Conservation (phyloP, 2,797 vertebrate genomes). For the Garrulus glandarius region DNA sequence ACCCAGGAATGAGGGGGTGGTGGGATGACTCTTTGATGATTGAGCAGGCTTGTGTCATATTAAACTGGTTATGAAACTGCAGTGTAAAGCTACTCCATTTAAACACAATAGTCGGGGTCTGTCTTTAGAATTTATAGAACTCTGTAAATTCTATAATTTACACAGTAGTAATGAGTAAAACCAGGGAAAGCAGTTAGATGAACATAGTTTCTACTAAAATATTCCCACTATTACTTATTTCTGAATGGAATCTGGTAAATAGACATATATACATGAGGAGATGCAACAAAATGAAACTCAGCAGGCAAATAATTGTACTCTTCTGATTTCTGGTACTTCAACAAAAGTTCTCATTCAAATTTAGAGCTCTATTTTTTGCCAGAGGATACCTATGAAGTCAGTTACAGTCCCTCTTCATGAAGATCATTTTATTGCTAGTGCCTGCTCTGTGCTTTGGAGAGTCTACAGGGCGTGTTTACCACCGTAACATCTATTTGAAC, state of each 20-base stretch:
- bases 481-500: neutral
- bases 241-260: neutral
- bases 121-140: neutral
- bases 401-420: neutral
- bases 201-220: neutral
- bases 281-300: neutral
- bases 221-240: neutral
- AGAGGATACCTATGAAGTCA: neutral
- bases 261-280: neutral
- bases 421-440: neutral
- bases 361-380: neutral
- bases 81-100: neutral
- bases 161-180: neutral
- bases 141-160: neutral
- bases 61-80: neutral
- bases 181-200: neutral
- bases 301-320: neutral
- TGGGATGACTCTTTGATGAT: neutral
- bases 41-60: neutral
- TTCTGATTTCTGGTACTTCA: neutral
- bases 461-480: neutral
- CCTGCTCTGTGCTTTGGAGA: neutral
- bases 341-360: neutral
- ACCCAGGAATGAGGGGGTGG: neutral
- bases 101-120: neutral